Base-by-base conservation (phyloP, 2,888 invertebrate genomes). In the Caenorhabditis imperialis region DNA sequence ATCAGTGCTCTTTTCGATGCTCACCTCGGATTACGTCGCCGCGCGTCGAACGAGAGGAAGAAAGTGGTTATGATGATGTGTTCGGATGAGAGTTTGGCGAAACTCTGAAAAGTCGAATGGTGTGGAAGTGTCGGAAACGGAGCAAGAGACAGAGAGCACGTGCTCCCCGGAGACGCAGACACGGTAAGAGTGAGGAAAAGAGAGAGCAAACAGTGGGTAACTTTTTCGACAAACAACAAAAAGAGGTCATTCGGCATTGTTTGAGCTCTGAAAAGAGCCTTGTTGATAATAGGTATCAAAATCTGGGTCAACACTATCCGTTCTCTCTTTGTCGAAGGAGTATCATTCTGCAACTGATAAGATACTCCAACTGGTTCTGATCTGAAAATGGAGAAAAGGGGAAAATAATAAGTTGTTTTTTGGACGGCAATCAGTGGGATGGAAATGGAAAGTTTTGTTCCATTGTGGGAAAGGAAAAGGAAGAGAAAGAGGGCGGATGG, bases 51-150 rank as follows among this genome's bases (percentile, higher is more conserved):
- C 38, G 72, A 63, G 33, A 72, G 60, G 40, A 72, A 72, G 40
- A 72, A 72, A 57, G 72, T 65, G 63, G 63, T 65, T 63, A 72
- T 72, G 72, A 72, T 72, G 72, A 60, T 72, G 57, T 48, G 37
- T 65, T 63, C 63, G 51, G 58, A 47, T 58, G 72, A 72, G 63
- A 65, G 63, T 58, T 65, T 54, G 48, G 42, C 27, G 38, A 61
- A 72, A 72, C 72, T 72, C 72, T 72, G 72, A 71, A 71, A 67
- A 47, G 40, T n/a, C 44, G 40, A 38, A 72, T 57, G 44, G 51
- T 22, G 53, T 53, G 33, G 57, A 58, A 58, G 47, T 10, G 18
- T 7, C 47, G 58, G 47, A 50, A 40, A 45, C 3, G 8, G 23
- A 44, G 23, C 33, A 50, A 45, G 47, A 12, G 30, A 22, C 23